Percentiles rank a stretch among this genome's conserved stretches.
phyloP scores from a whole-genome alignment of 2,888 invertebrate genomes.

The Serripes groenlandicus region DNA sequence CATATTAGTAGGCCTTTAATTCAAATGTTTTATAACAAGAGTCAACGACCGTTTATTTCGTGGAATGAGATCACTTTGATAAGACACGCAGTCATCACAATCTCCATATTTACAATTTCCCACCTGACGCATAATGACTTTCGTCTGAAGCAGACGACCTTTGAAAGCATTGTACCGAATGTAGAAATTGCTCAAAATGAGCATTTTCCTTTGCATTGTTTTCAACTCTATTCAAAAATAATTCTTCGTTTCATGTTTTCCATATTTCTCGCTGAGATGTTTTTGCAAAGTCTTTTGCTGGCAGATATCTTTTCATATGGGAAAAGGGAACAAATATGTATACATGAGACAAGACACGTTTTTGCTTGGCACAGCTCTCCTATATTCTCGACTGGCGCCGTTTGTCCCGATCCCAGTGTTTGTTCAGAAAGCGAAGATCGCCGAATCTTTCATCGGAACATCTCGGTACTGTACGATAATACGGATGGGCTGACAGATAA shows the following conservation, averaged over 20 bases:
- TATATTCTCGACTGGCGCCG: conserved; percentile 55
- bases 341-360: too few species aligned
- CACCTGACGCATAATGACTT: too few species aligned
- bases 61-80: too few species aligned
- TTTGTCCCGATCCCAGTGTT: conserved; percentile 40
- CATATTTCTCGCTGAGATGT: too few species aligned
- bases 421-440: conserved; percentile 43
- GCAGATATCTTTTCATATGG: too few species aligned
- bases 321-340: too few species aligned
- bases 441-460: conserved; percentile 53
- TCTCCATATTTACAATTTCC: neutral
- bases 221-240: neutral
- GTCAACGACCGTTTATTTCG: too few species aligned
- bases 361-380: too few species aligned
- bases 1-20: too few species aligned
- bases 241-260: neutral
- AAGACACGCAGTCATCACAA: too few species aligned
- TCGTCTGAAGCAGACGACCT: neutral
- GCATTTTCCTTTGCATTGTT: neutral
- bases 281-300: too few species aligned
- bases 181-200: neutral
- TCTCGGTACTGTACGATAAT: conserved; percentile 63
- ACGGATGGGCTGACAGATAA: conserved; percentile 47
- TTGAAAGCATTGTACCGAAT: neutral
- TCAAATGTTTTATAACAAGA: too few species aligned